Base-by-base conservation (phyloP, 2,888 invertebrate species). In the Idaea aversata region DNA sequence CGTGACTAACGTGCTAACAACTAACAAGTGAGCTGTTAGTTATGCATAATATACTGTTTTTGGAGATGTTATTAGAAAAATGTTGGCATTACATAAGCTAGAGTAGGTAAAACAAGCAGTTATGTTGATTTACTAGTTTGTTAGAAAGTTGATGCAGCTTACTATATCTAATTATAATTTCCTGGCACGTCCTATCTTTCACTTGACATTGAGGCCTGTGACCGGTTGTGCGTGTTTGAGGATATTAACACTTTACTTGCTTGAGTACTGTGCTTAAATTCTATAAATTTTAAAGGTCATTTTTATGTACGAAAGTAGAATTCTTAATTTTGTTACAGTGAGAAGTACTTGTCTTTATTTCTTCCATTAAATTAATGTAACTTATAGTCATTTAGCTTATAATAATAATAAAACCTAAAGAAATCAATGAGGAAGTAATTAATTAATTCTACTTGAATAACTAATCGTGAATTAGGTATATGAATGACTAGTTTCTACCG, bases 161-260 rank as follows among this genome's bases (percentile, higher is more conserved):
- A 65, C 66, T 70, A 67, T 69, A 73, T 70, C 75, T 82, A 81
- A 83, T 84, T 84, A 79, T 72, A 75, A 82, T 85, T 84, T 80
- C 68, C 67, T 72, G 73, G 77, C 81, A 85, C 79, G 83, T 85
- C 84, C 83, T 79, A 83, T 91, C 87, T 87, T 86, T 91, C 85
- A 87, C 87, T 90, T 91, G 91, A 91, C 92, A 91, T 91, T 91
- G 91, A 85, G 79, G 79, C 76, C 73, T 78, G 75, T 82, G 87
- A 85, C 85, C 83, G 83, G 84, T 86, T 79, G 72, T 71, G 68
- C 74, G 77, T 68, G 70, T 74, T 80, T 75, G 81, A 86, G 85
- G 83, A 90, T 88, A 86, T 87, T 88, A 86, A 87, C 85, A 82
- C 79, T 59, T 59, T 10, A 25, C 79, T 70, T 60, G 63, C 69